These are phyloP conservation scores for Amblyraja radiata DNA, from an alignment of 2,797 vertebrate genomes.

Conservation along the genomic window DNA sequence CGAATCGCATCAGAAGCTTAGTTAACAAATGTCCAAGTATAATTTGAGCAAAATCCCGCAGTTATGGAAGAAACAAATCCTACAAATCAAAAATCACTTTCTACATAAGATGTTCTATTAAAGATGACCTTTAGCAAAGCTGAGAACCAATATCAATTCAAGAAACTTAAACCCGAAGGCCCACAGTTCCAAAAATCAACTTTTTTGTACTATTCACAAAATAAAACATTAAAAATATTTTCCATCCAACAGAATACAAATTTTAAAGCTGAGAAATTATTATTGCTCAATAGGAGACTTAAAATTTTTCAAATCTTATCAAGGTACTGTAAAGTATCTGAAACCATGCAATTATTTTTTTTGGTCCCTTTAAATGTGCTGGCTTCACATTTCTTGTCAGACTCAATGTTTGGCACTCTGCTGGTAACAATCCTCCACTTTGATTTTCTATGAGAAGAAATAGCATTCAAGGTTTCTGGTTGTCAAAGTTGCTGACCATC, in stretches of 20 bases:
- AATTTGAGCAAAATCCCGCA: conserved; percentile 15
- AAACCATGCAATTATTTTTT: background rate
- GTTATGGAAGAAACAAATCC: background rate
- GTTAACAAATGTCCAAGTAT: background rate
- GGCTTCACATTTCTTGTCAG: background rate
- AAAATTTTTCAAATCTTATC: background rate
- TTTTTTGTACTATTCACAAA: background rate
- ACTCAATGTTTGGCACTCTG: background rate
- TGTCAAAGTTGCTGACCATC: conserved; percentile 73
- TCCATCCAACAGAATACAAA: background rate
- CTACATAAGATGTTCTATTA: background rate
- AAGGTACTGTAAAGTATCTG: background rate
- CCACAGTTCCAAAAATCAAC: background rate
- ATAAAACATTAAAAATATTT: background rate
- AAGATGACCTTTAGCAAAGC: background rate
- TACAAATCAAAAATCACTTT: background rate
- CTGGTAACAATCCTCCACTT: background rate
- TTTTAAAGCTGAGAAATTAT: background rate
- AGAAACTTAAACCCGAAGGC: background rate
- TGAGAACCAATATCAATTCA: background rate
- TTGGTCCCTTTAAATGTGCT: background rate
- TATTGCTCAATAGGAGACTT: too few relatives aligned
- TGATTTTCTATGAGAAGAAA: background rate
- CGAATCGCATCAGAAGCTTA: background rate
- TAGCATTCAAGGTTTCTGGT: conserved; percentile 42